Evolutionary conservation across 2,113 vertebrate species (phyloP).

Genomic region (Chascanopsetta lugubris): DNA sequence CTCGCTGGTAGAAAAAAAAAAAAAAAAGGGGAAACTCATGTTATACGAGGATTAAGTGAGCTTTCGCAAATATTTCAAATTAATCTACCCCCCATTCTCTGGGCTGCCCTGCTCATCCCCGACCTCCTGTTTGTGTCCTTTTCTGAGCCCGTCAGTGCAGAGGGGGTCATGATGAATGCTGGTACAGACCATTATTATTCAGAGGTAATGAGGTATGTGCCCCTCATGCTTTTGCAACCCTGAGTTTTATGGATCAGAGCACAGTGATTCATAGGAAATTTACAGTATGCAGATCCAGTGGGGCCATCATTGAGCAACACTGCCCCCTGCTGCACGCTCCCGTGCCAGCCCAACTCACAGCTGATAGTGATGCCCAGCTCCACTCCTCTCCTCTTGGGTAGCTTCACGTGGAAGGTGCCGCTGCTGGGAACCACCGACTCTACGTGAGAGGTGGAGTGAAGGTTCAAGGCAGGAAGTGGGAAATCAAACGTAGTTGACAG

Average conservation of each 20-base stretch:
- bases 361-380: constrained; percentile 98
- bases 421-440: constrained; percentile 98
- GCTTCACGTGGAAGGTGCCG: constrained; percentile 96
- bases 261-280: constrained; percentile 36
- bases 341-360: constrained; percentile 83
- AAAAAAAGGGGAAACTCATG: background rate
- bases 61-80: background rate
- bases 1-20: constrained; percentile 81
- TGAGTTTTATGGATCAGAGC: constrained; percentile 55
- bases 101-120: background rate
- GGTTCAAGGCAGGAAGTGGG: background rate
- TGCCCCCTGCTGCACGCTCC: constrained; percentile 58
- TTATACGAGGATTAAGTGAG: background rate
- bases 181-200: constrained; percentile 42
- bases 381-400: constrained; percentile 94
- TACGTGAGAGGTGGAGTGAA: constrained; percentile 28
- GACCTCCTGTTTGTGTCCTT: constrained; percentile 12
- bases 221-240: constrained; percentile 27
- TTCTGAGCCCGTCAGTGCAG: constrained; percentile 17
- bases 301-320: constrained; percentile 39
- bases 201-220: constrained; percentile 54
- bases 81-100: background rate
- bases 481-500: background rate
- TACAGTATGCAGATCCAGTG: background rate
- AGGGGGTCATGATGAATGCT: constrained; percentile 34